phyloP scores from a whole-genome alignment of 1,140 invertebrate species.

The Copidosoma floridanum region DNA sequence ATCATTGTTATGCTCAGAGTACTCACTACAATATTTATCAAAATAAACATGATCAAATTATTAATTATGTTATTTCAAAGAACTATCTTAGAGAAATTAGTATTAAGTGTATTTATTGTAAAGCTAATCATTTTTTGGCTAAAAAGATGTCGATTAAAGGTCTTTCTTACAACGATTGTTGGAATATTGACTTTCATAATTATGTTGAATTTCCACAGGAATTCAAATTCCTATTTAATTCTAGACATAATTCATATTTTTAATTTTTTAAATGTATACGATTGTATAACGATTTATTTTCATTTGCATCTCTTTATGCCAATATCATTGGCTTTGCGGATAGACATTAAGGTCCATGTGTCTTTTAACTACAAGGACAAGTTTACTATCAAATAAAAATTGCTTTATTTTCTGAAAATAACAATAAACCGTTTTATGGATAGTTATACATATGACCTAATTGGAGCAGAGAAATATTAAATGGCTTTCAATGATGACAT shows the following conservation, averaged over 20 bases:
- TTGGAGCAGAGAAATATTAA: slow-evolving; percentile 11
- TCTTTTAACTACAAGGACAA: neutral
- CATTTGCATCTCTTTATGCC: neutral
- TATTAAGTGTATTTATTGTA: slow-evolving; percentile 1
- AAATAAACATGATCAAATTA: too few relatives aligned
- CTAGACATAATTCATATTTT: neutral
- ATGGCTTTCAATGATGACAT: slow-evolving; percentile 3
- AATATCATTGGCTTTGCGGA: neutral
- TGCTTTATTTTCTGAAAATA: neutral
- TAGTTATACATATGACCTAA: slow-evolving; percentile 22
- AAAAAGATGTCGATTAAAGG: slow-evolving; percentile 4
- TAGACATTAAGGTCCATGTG: neutral
- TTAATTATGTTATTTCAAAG: neutral
- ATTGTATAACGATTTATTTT: neutral
- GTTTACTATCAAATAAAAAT: slow-evolving; percentile 1
- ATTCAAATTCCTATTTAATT: neutral
- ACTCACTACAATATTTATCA: too few relatives aligned
- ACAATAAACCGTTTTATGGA: slow-evolving; percentile 11
- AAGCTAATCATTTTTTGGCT: neutral
- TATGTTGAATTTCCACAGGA: neutral
- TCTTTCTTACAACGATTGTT: neutral
- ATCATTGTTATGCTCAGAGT: too few relatives aligned
- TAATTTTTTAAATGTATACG: neutral
- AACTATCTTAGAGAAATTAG: neutral
- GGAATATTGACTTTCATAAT: neutral